Evolutionary conservation across 2,888 invertebrate genomes (phyloP), one percentile per base, ranked within the genome.

Genomic region (Calameuta pallipes): DNA sequence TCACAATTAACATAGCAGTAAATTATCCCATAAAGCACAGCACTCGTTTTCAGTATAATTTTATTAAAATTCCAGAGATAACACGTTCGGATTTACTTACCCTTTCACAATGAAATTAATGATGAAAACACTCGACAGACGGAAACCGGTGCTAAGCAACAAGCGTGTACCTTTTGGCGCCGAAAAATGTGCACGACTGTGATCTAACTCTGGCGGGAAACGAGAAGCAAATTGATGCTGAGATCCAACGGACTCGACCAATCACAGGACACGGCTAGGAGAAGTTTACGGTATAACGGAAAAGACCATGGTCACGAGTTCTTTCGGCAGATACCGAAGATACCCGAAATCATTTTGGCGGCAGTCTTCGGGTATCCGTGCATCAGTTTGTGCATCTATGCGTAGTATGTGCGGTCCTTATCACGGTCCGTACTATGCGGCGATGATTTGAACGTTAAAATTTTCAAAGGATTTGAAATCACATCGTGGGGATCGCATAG

Each of bases 131-230:
- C 76, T 69, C 79, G 76, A 77, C 37, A 69, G 68, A 79, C 68
- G 74, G 76, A 34, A 79, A n/a, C 79, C 79, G 79, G 79, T 76
- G 73, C 76, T 75, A 79, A 74, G 76, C 79, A 79, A 76, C 79
- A 76, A 79, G 79, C 79, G 79, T 79, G 79, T 79, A 76, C 74
- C 73, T 79, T 79, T 79, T 79, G 79, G 79, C 79, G 79, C 79
- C 76, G 33, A 76, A 78, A 79, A 74, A 69, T 76, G 15, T 76
- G 35, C 73, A 73, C 71, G 30, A 30, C 37, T 34, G 75, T 12
- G 15, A 70, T 34, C n/a, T 13, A 56, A 78, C 75, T 73, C 75
- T 78, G 78, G 78, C 78, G 78, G 78, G 78, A 78, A 76, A 76
- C 6, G 4, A 23, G 41, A 2, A 15, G 15, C 41, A 9, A 56